Evolutionary conservation across 2,888 invertebrate genomes (phyloP).

Genomic region (Tetragonula carbonaria): DNA sequence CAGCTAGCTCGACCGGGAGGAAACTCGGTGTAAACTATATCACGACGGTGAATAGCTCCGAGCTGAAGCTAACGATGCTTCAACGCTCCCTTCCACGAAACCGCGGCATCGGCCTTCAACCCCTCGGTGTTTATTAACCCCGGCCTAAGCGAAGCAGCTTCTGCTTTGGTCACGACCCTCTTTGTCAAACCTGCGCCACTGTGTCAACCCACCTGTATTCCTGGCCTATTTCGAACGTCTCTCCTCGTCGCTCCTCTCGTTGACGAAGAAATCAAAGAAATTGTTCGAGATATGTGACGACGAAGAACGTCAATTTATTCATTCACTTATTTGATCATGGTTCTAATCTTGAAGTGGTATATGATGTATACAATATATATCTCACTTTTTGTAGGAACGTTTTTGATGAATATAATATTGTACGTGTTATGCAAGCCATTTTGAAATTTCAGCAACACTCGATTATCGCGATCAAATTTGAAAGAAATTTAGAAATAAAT

Average conservation of each 20-base stretch:
- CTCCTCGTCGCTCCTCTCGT: not conserved
- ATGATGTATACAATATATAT: too few relatives aligned
- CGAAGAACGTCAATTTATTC: too few relatives aligned
- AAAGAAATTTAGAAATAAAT: too few relatives aligned
- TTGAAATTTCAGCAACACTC: too few relatives aligned
- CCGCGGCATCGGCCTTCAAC: slow-evolving; percentile 40
- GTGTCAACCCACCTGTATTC: slow-evolving; percentile 42
- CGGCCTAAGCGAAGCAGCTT: slow-evolving; percentile 35
- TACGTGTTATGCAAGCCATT: too few relatives aligned
- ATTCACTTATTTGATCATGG: too few relatives aligned
- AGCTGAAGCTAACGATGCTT: slow-evolving; percentile 73
- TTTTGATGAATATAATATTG: too few relatives aligned
- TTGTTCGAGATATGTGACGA: too few relatives aligned
- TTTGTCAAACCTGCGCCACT: slow-evolving; percentile 21
- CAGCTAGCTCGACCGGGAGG: slow-evolving; percentile 48
- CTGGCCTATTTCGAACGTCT: not conserved
- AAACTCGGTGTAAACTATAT: slow-evolving; percentile 73
- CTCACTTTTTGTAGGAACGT: too few relatives aligned
- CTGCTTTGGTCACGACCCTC: slow-evolving; percentile 30
- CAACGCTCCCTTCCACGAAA: slow-evolving; percentile 46
- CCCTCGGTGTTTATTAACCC: slow-evolving; percentile 72
- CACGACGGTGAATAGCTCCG: slow-evolving; percentile 72
- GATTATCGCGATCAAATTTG: too few relatives aligned
- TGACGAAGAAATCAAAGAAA: too few relatives aligned
- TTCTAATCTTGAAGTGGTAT: too few relatives aligned